A percentile compares a stretch with the other conserved stretches of the same genome.
Conservation (phyloP, 2,113 vertebrate genomes). For the Megaptera novaeangliae region DNA sequence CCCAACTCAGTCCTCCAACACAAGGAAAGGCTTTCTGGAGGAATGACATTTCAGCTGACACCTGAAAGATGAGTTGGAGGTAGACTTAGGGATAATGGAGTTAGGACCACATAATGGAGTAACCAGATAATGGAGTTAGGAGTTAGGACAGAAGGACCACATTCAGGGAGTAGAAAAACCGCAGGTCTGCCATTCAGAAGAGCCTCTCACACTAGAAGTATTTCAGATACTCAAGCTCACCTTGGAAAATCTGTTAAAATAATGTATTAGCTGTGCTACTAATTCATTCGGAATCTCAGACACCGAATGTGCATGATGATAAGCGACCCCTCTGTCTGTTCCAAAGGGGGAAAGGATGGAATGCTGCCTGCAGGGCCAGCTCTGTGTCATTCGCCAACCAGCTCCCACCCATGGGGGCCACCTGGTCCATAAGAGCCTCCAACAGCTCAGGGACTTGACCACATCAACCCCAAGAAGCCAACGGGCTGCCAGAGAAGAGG, state of each 20-base stretch:
- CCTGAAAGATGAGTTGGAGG: background rate
- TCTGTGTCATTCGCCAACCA: no score
- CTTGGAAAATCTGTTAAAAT: background rate
- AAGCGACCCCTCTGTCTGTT: background rate
- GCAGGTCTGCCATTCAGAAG: background rate
- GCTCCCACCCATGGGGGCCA: background rate
- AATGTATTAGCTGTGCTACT: background rate
- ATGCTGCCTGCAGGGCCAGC: no score
- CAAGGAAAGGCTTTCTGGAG: background rate
- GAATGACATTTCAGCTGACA: background rate
- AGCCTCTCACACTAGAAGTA: background rate
- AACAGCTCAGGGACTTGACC: background rate
- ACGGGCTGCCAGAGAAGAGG: background rate
- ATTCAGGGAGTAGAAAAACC: background rate
- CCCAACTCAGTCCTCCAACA: background rate
- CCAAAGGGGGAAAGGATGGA: no score
- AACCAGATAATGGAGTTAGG: no score
- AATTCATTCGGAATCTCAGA: background rate
- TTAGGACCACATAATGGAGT: no score
- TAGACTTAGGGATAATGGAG: background rate
- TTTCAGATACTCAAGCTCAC: background rate
- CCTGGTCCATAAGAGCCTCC: background rate
- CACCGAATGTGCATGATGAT: background rate
- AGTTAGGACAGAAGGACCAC: background rate
- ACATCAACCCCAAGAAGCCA: background rate